phyloP scores from a whole-genome alignment of 2,888 invertebrate species.

The Dicycla oo region DNA sequence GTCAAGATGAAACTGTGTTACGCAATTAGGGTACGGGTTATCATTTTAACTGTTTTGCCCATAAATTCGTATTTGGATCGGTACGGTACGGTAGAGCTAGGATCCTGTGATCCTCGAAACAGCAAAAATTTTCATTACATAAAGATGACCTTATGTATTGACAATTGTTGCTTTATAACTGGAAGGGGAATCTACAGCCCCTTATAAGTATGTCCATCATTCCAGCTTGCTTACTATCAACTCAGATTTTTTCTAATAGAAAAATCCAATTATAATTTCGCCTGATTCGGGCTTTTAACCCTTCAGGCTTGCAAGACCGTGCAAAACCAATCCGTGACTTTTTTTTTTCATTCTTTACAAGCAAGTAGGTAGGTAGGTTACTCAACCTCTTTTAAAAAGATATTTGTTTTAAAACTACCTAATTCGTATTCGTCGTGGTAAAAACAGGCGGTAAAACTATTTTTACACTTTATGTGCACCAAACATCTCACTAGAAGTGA shows the following conservation, averaged over 20 bases:
- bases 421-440: conserved; percentile 41
- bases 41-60: too few species aligned
- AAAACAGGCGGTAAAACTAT: conserved; percentile 62
- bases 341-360: not conserved
- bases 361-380: not conserved
- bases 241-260: conserved; percentile 61
- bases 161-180: not conserved
- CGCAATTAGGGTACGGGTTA: too few species aligned
- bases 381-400: conserved; percentile 37
- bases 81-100: not conserved
- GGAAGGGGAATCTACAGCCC: not conserved
- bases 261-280: conserved; percentile 62
- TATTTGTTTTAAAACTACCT: conserved; percentile 37
- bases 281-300: conserved; percentile 14
- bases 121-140: not conserved
- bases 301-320: conserved; percentile 34
- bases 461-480: conserved; percentile 73
- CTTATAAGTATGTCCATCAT: not conserved
- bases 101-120: not conserved
- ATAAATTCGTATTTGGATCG: too few species aligned
- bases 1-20: too few species aligned
- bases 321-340: not conserved
- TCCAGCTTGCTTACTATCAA: conserved; percentile 47
- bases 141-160: not conserved
- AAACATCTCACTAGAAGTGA: conserved; percentile 72